Conservation (phyloP, 2,888 invertebrate genomes). For the Sialis lutaria region DNA sequence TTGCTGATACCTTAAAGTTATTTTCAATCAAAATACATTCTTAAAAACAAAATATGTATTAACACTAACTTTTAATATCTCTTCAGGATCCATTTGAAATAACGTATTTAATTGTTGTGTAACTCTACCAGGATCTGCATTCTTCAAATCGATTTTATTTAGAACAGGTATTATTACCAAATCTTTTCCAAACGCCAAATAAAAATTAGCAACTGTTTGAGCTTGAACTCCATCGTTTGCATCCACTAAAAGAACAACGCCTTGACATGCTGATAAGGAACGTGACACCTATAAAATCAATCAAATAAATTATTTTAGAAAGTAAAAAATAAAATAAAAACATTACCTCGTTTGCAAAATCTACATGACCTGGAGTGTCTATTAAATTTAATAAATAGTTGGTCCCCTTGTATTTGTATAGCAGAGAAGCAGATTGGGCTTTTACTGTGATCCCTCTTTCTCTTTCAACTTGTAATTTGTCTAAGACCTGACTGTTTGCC, state of each 20-base stretch:
- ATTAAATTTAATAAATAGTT: slow-evolving; percentile 82
- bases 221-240: slow-evolving; percentile 94
- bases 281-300: slow-evolving; percentile 43
- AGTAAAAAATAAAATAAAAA: not conserved
- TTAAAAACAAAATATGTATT: not conserved
- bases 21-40: not conserved
- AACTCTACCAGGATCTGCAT: slow-evolving; percentile 74
- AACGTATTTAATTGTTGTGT: slow-evolving; percentile 58
- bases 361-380: slow-evolving; percentile 97
- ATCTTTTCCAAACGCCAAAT: slow-evolving; percentile 69
- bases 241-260: slow-evolving; percentile 86
- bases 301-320: not conserved
- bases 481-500: slow-evolving; percentile 54
- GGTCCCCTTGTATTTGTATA: slow-evolving; percentile 50
- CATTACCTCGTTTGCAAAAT: slow-evolving; percentile 85
- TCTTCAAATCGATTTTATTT: slow-evolving; percentile 91
- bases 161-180: slow-evolving; percentile 77
- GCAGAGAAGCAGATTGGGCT: slow-evolving; percentile 85
- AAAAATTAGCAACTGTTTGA: slow-evolving; percentile 94
- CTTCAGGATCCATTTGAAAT: slow-evolving; percentile 60
- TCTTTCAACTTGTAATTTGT: slow-evolving; percentile 73
- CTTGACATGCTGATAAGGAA: slow-evolving; percentile 85
- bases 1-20: slow-evolving; percentile 59
- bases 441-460: slow-evolving; percentile 98
- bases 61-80: slow-evolving; percentile 49